Evolutionary conservation across 2,888 invertebrate species (phyloP), one percentile per base, ranked within the genome.

Genomic region (Drosophila quasianomalipes): DNA sequence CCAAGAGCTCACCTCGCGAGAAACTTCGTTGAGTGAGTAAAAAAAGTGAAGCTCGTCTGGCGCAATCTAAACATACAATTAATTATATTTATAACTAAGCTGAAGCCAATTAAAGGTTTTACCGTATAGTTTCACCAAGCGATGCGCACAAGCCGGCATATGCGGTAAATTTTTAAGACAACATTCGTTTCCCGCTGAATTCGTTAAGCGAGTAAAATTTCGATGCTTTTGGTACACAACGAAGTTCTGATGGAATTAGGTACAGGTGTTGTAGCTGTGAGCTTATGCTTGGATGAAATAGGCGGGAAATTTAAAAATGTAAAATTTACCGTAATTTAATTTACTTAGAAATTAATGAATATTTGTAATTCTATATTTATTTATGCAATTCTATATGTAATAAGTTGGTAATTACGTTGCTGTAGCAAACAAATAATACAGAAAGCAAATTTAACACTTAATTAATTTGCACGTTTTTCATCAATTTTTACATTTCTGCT

Each of bases 211-310:
- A 37, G 41, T 26, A n/a, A 10, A 33, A 1, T 51, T 9, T 16
- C 47, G 9, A 16, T 16, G 2, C 16, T 37, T 70, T 37, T 31
- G 2, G 28, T 14, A 31, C 37, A 33, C 39, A 14, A 0, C 0
- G 39, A 1, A 37, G 9, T n/a, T 52, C 5, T 30, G n/a, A 44
- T 12, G 49, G 41, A 19, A 16, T 22, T 10, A 71, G 7, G 4
- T 52, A 4, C 26, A 28, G 7, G 26, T 63, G 10, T 0, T 58
- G 28, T 66, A 70, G 70, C 75, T 55, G 5, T 28, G 0, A 69
- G 52, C 55, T 51, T 57, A 3, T 47, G 19, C 2, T 2, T 0
- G 9, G 0, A 0, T 19, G 4, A 10, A 2, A 4, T 30, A 39
- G 30, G 75, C 75, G 62, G 31, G 16, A 1, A 7, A 19, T 33